Evolutionary conservation across 2,888 invertebrate genomes (phyloP), one percentile per base, ranked within the genome.

Genomic region (Noctua janthina): DNA sequence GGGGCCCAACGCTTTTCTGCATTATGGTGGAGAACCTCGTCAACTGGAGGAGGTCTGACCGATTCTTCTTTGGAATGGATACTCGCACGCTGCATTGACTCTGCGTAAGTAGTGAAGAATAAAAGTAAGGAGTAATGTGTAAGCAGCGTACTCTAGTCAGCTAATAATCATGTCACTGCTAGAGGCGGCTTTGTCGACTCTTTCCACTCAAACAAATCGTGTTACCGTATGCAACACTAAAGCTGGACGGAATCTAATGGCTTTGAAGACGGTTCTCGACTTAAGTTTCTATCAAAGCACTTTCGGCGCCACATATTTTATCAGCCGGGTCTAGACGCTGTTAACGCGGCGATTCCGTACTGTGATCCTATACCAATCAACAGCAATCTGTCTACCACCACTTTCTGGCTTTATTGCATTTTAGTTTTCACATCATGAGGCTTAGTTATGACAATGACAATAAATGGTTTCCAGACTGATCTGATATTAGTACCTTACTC

Each of bases 31-130:
- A 89, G 20, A 92, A 90, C 83, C 84, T 92, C 54, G 72, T 90
- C 67, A 90, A 91, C 49, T 92, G 92, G 92, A 87, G 93, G 39
- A 87, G 75, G 10, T 91, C 93, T 0, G 93, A 93, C 74, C 81
- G 81, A 49, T 90, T 89, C 86, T 93, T 92, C 89, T 93, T 92
- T 68, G 93, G 76, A 91, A 93, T 39, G 92, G 91, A 13, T 84
- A 88, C 17, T 80, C 85, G 23, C 88, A 88, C 1, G 70, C 91
- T 67, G 88, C 91, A 1, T 84, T 93, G 13, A 91, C 91, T 49
- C 70, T 88, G 8, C 87, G 92, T 92, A 71, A 90, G 89, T 69
- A 64, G 46, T 46, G n/a, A 23, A n/a, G 46, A 46, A 23, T 15
- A 35, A 8, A 13, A 43, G 11, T 13, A 67, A 23, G 3, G 1